Percentiles rank a stretch among this genome's conserved stretches.
These are phyloP conservation scores for Aphidoletes aphidimyza DNA, from an alignment of 2,888 invertebrate species.

Conservation along the genomic window DNA sequence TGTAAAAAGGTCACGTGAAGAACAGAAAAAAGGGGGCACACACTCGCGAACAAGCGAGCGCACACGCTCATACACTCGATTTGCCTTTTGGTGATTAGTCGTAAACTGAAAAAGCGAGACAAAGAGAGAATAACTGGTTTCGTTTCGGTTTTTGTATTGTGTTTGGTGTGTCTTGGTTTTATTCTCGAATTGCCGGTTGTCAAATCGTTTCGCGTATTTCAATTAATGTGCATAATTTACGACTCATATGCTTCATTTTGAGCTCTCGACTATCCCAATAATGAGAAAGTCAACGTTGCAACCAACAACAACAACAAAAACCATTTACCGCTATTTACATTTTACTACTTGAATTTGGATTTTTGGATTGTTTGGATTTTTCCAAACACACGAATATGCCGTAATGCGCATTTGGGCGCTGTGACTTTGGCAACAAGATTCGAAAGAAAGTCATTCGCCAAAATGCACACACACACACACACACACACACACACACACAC, in stretches of 20 bases:
- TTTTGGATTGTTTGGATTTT: no score
- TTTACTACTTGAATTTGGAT: conserved; percentile 34
- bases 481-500: not conserved
- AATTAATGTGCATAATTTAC: conserved; percentile 18
- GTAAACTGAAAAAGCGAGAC: not conserved
- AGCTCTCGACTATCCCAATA: not conserved
- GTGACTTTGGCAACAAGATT: no score
- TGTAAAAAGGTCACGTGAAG: conserved; percentile 40
- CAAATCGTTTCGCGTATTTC: conserved; percentile 40
- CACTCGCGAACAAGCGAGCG: not conserved
- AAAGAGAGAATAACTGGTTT: not conserved
- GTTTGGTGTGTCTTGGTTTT: not conserved
- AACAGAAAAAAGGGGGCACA: no score
- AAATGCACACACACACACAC: not conserved
- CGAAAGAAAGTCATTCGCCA: conserved; percentile 34
- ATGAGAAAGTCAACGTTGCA: not conserved
- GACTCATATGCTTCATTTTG: not conserved
- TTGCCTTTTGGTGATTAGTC: conserved; percentile 15
- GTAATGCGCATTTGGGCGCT: not conserved
- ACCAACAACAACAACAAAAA: no score
- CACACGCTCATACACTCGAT: not conserved
- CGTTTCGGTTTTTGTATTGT: conserved; percentile 31
- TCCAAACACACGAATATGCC: not conserved
- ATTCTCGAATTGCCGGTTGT: not conserved
- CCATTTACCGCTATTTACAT: conserved; percentile 25